Evolutionary conservation across 2,113 vertebrate genomes (phyloP).

Genomic region (Dipodomys merriami): DNA sequence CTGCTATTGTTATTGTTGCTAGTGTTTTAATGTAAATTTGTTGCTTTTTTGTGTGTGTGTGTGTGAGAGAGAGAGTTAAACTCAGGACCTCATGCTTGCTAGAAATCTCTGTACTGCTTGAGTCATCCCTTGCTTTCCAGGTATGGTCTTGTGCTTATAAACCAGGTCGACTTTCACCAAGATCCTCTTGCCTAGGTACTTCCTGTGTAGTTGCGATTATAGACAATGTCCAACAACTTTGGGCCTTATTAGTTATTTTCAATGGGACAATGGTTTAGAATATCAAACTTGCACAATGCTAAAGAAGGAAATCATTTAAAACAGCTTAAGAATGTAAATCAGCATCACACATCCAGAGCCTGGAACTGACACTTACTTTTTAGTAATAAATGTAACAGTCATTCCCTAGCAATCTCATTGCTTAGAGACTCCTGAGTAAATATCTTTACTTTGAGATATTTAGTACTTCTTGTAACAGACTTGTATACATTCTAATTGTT

Average conservation of each 20-base stretch:
- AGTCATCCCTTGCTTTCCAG: not conserved
- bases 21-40: not conserved
- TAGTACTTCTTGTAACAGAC: not conserved
- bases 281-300: not conserved
- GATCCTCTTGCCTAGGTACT: too few species aligned
- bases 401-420: not conserved
- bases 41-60: too few species aligned
- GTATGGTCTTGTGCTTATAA: too few species aligned
- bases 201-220: too few species aligned
- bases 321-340: not conserved
- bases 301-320: not conserved
- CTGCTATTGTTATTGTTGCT: not conserved
- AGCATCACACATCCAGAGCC: too few species aligned
- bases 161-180: too few species aligned
- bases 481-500: not conserved
- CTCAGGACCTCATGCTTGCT: too few species aligned
- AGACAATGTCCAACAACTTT: not conserved
- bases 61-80: too few species aligned
- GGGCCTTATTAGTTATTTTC: not conserved
- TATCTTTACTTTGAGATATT: slow-evolving; percentile 25
- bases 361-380: not conserved
- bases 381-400: too few species aligned
- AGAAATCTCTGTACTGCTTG: too few species aligned
- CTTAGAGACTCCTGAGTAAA: not conserved
- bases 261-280: not conserved